These are phyloP conservation scores for Plumapathes pennacea DNA, from an alignment of 92 coral and sea anemone genomes.

Conservation along the genomic window DNA sequence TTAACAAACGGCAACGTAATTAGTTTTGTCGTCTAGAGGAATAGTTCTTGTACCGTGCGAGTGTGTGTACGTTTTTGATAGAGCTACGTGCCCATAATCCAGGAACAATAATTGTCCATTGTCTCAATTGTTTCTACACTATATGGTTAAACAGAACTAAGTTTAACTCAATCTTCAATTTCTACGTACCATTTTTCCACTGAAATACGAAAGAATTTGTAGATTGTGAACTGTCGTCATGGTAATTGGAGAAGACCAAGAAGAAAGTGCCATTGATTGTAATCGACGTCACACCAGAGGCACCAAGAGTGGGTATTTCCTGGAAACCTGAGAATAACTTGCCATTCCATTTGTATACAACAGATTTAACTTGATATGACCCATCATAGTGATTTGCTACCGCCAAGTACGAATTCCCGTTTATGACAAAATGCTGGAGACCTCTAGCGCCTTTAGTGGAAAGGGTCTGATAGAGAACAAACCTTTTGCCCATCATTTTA, in stretches of 20 bases:
- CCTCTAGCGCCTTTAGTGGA: neutral
- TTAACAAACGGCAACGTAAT: too few species aligned
- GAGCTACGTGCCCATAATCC: too few species aligned
- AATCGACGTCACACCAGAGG: neutral
- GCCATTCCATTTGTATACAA: slow-evolving; percentile 28
- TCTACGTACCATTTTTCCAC: slow-evolving; percentile 10
- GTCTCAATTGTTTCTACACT: too few species aligned
- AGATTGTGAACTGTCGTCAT: neutral
- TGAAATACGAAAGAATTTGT: slow-evolving; percentile 29
- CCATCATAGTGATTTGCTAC: slow-evolving; percentile 15
- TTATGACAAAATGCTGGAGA: neutral
- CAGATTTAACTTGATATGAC: slow-evolving; percentile 11
- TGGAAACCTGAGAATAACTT: neutral
- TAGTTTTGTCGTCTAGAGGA: too few species aligned
- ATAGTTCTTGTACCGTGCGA: too few species aligned
- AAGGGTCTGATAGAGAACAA: slow-evolving; percentile 1
- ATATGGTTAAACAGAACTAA: too few species aligned
- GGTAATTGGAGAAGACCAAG: neutral
- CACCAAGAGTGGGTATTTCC: slow-evolving; percentile 1
- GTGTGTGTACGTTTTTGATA: too few species aligned
- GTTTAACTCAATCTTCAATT: too few species aligned
- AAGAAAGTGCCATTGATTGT: neutral
- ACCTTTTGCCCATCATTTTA: slow-evolving; percentile 8
- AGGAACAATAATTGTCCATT: too few species aligned
- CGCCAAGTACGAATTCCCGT: slow-evolving; percentile 22